These are phyloP conservation scores for Heliangelus exortis DNA, from an alignment of 2,797 vertebrate species.

Conservation along the genomic window DNA sequence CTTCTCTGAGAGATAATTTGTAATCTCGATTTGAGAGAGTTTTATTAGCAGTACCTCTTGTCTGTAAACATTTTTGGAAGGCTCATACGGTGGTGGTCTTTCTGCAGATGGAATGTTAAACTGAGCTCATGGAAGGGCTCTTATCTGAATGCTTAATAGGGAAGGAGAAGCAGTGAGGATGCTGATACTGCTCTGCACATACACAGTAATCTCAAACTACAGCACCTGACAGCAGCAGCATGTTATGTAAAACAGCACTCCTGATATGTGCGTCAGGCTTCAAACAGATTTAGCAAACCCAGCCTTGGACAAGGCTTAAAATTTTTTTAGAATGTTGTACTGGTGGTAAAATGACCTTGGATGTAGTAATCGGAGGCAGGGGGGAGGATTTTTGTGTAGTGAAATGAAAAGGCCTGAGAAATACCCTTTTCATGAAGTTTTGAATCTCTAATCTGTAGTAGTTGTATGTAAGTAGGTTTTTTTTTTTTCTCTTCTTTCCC, in stretches of 20 bases:
- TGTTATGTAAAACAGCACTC: conserved; percentile 62
- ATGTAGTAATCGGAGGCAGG: background rate
- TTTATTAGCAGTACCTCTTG: background rate
- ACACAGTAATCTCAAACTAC: conserved; percentile 63
- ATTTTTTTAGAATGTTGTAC: conserved; percentile 1
- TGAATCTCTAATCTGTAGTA: background rate
- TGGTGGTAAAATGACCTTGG: conserved; percentile 75
- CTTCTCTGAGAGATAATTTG: background rate
- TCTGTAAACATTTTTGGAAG: conserved; percentile 58
- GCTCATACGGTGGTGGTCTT: conserved; percentile 21
- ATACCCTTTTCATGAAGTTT: background rate
- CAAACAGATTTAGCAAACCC: conserved; percentile 57
- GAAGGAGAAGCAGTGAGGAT: conserved; percentile 13
- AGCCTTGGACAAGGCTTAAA: conserved; percentile 33
- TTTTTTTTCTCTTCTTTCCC: background rate
- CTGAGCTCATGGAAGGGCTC: conserved; percentile 48
- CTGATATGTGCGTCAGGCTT: conserved; percentile 63
- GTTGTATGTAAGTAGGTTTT: background rate
- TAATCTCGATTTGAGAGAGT: background rate
- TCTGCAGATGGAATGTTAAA: conserved; percentile 58
- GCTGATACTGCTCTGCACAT: conserved; percentile 55
- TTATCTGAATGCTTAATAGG: conserved; percentile 75
- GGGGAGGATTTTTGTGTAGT: background rate
- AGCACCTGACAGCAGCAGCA: conserved; percentile 68
- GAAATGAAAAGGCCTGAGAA: background rate